Evolutionary conservation across 2,797 vertebrate genomes (phyloP).

Genomic region (Capromys pilorides): DNA sequence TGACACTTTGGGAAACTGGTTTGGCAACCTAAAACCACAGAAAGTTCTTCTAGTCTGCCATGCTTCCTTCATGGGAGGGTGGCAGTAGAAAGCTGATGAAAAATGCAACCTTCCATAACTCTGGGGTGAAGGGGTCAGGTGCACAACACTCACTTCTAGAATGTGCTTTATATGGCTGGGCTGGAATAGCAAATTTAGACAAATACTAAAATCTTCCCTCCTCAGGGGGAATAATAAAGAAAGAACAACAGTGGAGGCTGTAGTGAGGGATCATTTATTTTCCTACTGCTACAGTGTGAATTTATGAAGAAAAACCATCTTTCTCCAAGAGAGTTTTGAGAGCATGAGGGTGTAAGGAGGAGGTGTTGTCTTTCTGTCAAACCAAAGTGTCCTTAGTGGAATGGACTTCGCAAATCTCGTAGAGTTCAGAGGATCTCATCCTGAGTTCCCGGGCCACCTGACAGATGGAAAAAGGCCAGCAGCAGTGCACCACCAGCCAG

Average conservation of each 20-base stretch:
- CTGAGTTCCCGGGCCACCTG: constrained; percentile 91
- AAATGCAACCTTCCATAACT: not conserved
- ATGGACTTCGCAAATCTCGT: constrained; percentile 86
- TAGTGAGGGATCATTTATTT: constrained; percentile 59
- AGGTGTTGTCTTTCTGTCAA: constrained; percentile 42
- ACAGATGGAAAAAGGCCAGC: constrained; percentile 90
- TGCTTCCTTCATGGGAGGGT: not conserved
- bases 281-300: not conserved
- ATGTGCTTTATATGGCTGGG: not conserved
- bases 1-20: not conserved
- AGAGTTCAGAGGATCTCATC: constrained; percentile 86
- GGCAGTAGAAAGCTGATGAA: not conserved
- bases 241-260: not conserved
- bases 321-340: not conserved
- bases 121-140: not conserved
- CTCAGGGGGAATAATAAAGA: not conserved
- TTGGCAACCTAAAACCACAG: not conserved
- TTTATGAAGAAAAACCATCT: not conserved
- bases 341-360: accelerated
- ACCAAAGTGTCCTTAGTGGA: not conserved
- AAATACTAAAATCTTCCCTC: not conserved
- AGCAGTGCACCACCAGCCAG: constrained; percentile 87
- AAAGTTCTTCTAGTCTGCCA: not conserved
- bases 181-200: not conserved
- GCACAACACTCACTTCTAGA: not conserved